phyloP scores from a whole-genome alignment of 2,113 vertebrate genomes.

The Origma solitaria region DNA sequence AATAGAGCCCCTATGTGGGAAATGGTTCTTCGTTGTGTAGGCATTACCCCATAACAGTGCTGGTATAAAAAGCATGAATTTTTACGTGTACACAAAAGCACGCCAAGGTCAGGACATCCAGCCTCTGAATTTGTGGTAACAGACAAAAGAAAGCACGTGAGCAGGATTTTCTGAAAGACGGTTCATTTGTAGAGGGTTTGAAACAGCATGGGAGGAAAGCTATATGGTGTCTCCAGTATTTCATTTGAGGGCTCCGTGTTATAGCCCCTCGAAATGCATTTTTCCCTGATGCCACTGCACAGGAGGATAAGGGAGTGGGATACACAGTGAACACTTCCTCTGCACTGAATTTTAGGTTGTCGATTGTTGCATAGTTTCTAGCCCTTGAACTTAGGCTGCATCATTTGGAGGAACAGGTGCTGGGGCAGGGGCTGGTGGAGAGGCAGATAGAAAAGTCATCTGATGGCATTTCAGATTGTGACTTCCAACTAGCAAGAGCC shows the following conservation, averaged over 20 bases:
- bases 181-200: not conserved
- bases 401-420: not conserved
- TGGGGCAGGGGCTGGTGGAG: not conserved
- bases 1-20: not conserved
- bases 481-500: slow-evolving; percentile 15
- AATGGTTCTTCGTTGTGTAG: not conserved
- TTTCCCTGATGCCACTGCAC: not conserved
- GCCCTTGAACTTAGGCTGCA: not conserved
- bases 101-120: fast-evolving
- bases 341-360: not conserved
- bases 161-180: not conserved
- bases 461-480: not conserved
- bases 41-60: not conserved
- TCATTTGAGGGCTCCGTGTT: not conserved
- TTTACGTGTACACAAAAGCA: not conserved
- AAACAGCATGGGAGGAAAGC: not conserved
- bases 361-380: not conserved
- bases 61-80: not conserved
- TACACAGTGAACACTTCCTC: not conserved
- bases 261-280: not conserved
- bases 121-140: not conserved
- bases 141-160: not conserved
- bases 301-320: not conserved
- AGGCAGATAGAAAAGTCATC: not conserved
- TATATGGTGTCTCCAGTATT: not conserved